These are phyloP conservation scores for Masticophis lateralis DNA, from an alignment of 2,797 vertebrate genomes.

Conservation along the genomic window DNA sequence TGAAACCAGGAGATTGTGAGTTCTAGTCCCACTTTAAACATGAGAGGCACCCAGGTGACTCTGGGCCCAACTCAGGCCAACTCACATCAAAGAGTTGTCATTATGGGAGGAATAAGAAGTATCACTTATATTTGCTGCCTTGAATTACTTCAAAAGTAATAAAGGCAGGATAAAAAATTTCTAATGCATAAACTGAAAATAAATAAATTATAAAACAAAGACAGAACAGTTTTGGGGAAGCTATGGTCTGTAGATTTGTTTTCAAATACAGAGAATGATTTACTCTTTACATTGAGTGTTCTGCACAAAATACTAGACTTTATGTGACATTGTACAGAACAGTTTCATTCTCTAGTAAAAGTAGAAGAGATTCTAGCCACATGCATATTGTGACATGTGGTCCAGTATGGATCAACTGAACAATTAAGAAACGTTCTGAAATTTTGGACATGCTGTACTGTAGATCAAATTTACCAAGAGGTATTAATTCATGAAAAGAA, in stretches of 20 bases:
- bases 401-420: neutral
- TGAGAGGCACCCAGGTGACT: neutral
- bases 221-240: constrained; percentile 9
- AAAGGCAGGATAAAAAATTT: neutral
- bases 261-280: constrained; percentile 11
- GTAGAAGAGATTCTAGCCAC: neutral
- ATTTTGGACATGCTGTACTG: neutral
- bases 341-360: constrained; percentile 23
- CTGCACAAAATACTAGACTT: constrained; percentile 7
- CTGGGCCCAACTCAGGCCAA: neutral
- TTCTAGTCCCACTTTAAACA: neutral
- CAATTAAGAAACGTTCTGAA: neutral
- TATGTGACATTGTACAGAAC: constrained; percentile 5
- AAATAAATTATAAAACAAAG: neutral
- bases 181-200: neutral
- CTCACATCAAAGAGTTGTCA: neutral
- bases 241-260: constrained; percentile 30
- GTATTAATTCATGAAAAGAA: neutral
- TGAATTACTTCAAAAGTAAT: neutral
- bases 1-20: neutral
- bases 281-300: constrained; percentile 4
- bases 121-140: neutral
- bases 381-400: constrained; percentile 5
- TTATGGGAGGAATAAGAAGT: neutral
- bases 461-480: neutral